These are phyloP conservation scores for Hypercompe scribonia DNA, from an alignment of 2,888 invertebrate species.

Conservation along the genomic window DNA sequence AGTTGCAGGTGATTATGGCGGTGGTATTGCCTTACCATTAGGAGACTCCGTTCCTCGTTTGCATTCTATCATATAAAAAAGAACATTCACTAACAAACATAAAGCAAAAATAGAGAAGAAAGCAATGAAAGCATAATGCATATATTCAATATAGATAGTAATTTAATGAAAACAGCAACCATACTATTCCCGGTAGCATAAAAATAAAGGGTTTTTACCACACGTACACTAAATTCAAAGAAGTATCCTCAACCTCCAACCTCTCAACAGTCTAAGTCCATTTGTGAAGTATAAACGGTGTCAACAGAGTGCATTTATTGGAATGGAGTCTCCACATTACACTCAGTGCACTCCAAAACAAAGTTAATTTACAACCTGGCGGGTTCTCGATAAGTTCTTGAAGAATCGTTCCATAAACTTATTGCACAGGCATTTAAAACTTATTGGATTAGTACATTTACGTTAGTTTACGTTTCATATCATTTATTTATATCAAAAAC, in stretches of 20 bases:
- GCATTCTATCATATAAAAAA: too few species aligned
- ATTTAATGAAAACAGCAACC: background rate
- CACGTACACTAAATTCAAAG: background rate
- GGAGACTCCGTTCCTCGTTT: too few species aligned
- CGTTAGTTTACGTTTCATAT: too few species aligned
- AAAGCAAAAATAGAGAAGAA: background rate
- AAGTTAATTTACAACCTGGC: constrained; percentile 7
- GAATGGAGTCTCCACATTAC: too few species aligned
- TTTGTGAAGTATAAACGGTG: constrained; percentile 6
- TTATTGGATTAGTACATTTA: too few species aligned
- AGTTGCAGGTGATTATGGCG: too few species aligned
- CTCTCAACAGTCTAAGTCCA: background rate
- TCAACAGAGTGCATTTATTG: background rate
- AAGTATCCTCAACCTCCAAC: background rate
- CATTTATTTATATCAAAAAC: too few species aligned
- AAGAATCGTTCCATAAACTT: too few species aligned
- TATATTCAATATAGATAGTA: background rate
- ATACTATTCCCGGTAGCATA: background rate
- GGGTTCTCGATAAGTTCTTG: background rate
- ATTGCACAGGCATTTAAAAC: too few species aligned
- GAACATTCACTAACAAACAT: background rate
- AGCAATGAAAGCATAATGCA: background rate
- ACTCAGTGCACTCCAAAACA: too few species aligned
- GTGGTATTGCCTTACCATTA: too few species aligned
- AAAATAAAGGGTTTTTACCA: background rate